phyloP scores from a whole-genome alignment of 2,797 vertebrate species.

The Malurus splendens region DNA sequence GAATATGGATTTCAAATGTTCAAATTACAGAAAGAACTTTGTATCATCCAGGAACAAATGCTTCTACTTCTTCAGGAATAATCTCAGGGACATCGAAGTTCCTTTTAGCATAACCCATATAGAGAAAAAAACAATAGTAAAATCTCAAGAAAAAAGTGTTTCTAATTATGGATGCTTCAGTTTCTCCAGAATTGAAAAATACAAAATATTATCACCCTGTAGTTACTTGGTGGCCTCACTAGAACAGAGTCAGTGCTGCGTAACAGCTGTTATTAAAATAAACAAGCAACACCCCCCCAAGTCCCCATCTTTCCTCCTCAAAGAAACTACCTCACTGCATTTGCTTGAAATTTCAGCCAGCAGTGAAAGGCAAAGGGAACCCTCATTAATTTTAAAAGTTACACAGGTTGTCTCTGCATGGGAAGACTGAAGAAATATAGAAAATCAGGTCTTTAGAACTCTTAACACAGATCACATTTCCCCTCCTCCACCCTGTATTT shows the following conservation, averaged over 20 bases:
- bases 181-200: neutral
- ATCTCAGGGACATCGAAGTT: neutral
- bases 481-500: neutral
- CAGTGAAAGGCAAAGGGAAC: neutral
- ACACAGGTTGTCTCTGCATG: neutral
- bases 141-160: neutral
- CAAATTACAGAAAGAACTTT: neutral
- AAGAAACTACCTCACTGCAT: neutral
- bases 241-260: neutral
- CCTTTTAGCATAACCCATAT: neutral
- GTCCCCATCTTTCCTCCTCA: too few relatives aligned
- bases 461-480: neutral
- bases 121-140: neutral
- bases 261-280: neutral
- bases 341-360: neutral
- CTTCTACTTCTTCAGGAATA: neutral
- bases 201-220: neutral
- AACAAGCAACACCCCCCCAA: neutral
- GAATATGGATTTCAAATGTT: neutral
- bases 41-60: neutral
- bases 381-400: neutral
- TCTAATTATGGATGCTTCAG: neutral
- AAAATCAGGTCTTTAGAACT: neutral
- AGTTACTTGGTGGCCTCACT: neutral
- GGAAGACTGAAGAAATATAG: neutral